These are phyloP conservation scores for Junonia oenone DNA, from an alignment of 2,888 invertebrate species.

Conservation along the genomic window DNA sequence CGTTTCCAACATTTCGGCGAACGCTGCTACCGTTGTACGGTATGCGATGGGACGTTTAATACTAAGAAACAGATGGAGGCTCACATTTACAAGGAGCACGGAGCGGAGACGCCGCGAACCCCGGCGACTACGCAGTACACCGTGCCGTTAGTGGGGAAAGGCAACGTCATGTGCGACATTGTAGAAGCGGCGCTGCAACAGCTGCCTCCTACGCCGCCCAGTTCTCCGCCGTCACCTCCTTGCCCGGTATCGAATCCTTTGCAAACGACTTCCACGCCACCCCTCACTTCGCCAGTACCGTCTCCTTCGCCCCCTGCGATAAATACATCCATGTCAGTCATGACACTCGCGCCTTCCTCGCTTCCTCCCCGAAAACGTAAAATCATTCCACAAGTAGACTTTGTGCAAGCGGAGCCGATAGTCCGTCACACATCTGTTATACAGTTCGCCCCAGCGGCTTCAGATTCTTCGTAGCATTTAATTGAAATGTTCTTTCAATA, in stretches of 20 bases:
- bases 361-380: constrained; percentile 90
- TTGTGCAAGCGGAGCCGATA: constrained; percentile 45
- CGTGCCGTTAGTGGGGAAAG: constrained; percentile 49
- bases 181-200: constrained; percentile 70
- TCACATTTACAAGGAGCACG: constrained; percentile 83
- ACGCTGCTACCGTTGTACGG: constrained; percentile 94
- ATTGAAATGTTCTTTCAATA: constrained; percentile 23
- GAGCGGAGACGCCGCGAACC: constrained; percentile 72
- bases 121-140: constrained; percentile 51
- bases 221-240: constrained; percentile 74
- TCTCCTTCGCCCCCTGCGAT: constrained; percentile 66
- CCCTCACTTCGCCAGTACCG: constrained; percentile 56
- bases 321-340: constrained; percentile 17
- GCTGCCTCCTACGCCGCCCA: constrained; percentile 79
- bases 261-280: constrained; percentile 75
- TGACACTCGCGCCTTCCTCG: constrained; percentile 65
- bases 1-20: constrained; percentile 94
- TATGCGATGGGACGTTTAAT: constrained; percentile 93
- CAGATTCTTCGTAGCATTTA: constrained; percentile 56
- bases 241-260: constrained; percentile 57
- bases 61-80: constrained; percentile 95
- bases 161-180: constrained; percentile 66
- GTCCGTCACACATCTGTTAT: constrained; percentile 85
- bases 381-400: constrained; percentile 84
- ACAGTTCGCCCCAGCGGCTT: constrained; percentile 88